Evolutionary conservation across 2,888 invertebrate species (phyloP), one percentile per base, ranked within the genome.

Genomic region (Hypomecis atomaria): DNA sequence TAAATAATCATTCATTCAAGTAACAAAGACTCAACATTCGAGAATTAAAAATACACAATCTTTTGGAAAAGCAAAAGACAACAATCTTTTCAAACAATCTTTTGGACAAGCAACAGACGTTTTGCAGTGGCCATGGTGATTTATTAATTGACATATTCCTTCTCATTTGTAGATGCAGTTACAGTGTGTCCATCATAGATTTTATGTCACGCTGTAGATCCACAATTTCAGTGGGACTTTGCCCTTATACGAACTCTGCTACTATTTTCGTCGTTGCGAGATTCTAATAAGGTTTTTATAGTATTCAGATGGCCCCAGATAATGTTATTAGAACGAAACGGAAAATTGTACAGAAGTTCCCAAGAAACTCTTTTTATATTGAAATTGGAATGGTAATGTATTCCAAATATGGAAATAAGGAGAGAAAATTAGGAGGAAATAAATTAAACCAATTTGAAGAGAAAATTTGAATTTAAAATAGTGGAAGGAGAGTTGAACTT

Each of bases 221-320:
- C 3, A 23, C 23, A 23, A 3, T 23, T 23, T 23, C 23, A 23
- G 1, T 23, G 23, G 3, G 23, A 2, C 23, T 23, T 40, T 8
- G 40, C 52, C 23, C 52, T 38, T 38, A 50, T 5, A 34, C 40
- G 43, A 36, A 42, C 47, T 53, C 44, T 48, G 6, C 53, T 37
- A 47, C 47, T 38, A 58, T 58, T 58, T 60, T 48, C 10, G 48
- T 44, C 59, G 49, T 64, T 44, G 59, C 45, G 44, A 54, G 54
- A 59, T 64, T 64, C 63, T 64, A 59, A 64, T 64, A 64, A 37
- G 49, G 63, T 49, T 64, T 59, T 64, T 64, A 59, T 59, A 45
- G 63, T 59, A 59, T 59, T 59, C 55, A 59, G 50, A 64, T 64
- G 59, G n/a, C 53, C 58, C 45, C 48, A 48, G 10, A 5, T 45